phyloP scores from a whole-genome alignment of 1,140 invertebrate species.

The Pseudomyrmex cubaensis region DNA sequence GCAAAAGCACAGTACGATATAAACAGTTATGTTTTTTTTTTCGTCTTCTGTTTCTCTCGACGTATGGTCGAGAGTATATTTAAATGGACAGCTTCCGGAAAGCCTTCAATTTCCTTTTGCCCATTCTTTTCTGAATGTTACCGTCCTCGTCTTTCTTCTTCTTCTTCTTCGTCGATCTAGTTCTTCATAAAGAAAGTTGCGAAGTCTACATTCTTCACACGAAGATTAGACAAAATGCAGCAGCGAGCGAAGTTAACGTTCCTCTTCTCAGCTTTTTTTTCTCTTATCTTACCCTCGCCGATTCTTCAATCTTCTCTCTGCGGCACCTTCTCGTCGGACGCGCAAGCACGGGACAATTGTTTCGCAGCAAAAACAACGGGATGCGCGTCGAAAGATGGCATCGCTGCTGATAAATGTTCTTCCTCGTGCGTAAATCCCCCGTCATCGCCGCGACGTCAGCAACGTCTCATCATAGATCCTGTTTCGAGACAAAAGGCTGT shows the following conservation, averaged over 20 bases:
- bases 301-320: neutral
- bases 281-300: neutral
- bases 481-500: neutral
- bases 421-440: conserved; percentile 35
- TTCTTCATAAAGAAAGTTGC: neutral
- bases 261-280: conserved; percentile 7
- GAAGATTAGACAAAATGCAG: neutral
- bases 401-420: conserved; percentile 37
- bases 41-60: conserved; percentile 20
- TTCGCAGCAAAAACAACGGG: conserved; percentile 74
- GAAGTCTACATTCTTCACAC: neutral
- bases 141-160: conserved; percentile 7
- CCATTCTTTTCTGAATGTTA: conserved; percentile 1
- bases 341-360: conserved; percentile 76
- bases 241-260: conserved; percentile 3
- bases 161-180: neutral
- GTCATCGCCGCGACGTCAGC: conserved; percentile 27
- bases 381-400: conserved; percentile 69
- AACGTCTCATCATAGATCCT: neutral
- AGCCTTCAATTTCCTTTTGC: conserved; percentile 13
- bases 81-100: conserved; percentile 41
- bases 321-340: conserved; percentile 43
- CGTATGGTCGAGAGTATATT: neutral
- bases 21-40: conserved; percentile 54
- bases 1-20: conserved; percentile 66